Conservation (phyloP, 2,113 vertebrate genomes). For the Chascanopsetta lugubris region DNA sequence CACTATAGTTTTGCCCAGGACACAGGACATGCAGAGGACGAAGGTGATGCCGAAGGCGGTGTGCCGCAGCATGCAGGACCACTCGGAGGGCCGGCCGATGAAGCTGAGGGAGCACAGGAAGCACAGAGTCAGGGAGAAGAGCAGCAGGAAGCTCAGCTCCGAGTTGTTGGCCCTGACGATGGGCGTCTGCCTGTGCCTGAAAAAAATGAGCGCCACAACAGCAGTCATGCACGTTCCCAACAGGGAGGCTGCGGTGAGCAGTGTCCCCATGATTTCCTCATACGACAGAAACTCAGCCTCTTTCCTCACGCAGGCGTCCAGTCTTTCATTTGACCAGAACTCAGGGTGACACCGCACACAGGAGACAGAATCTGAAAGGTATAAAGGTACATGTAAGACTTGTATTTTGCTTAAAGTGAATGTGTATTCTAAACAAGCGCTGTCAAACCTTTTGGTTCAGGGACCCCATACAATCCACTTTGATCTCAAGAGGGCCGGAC, state of each 20-base stretch:
- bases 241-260: slow-evolving; percentile 65
- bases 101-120: slow-evolving; percentile 78
- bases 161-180: slow-evolving; percentile 73
- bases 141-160: slow-evolving; percentile 74
- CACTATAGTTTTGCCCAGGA: slow-evolving; percentile 72
- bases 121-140: slow-evolving; percentile 73
- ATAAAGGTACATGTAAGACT: background rate
- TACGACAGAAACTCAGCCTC: slow-evolving; percentile 71
- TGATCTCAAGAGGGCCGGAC: too few species aligned
- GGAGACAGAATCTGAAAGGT: slow-evolving; percentile 67
- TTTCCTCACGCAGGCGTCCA: slow-evolving; percentile 68
- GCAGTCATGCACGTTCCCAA: slow-evolving; percentile 62
- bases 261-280: slow-evolving; percentile 71
- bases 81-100: slow-evolving; percentile 71
- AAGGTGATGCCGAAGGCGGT: slow-evolving; percentile 74
- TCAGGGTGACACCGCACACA: slow-evolving; percentile 69
- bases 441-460: too few species aligned
- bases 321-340: slow-evolving; percentile 73
- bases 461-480: too few species aligned
- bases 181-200: slow-evolving; percentile 70
- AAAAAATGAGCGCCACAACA: slow-evolving; percentile 66
- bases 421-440: too few species aligned
- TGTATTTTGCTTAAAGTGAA: background rate
- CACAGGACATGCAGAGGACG: slow-evolving; percentile 73
- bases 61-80: slow-evolving; percentile 77